Evolutionary conservation across 2,113 vertebrate genomes (phyloP).

Genomic region (Callionymus lyra): DNA sequence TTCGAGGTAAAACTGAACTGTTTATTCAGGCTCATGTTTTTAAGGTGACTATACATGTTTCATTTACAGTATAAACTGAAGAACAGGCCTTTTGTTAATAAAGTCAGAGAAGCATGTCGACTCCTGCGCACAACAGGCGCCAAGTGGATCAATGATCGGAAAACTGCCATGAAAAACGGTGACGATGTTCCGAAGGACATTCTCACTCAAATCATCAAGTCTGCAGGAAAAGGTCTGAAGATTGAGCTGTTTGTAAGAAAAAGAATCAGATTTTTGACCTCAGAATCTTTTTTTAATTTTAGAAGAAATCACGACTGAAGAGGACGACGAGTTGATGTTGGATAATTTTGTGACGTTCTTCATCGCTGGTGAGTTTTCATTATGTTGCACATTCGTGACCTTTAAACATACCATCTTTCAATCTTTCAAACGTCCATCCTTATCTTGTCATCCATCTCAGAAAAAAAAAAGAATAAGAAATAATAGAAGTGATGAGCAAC

Average conservation of each 20-base stretch:
- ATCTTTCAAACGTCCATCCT: background rate
- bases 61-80: slow-evolving; percentile 63
- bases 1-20: slow-evolving; percentile 48
- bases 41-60: too few species aligned
- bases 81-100: slow-evolving; percentile 62
- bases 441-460: background rate
- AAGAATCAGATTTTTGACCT: background rate
- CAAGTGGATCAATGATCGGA: slow-evolving; percentile 72
- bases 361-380: slow-evolving; percentile 73
- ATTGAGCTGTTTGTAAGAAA: background rate
- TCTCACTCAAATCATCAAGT: slow-evolving; percentile 82
- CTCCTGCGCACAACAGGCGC: slow-evolving; percentile 75
- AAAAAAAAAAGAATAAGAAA: too few species aligned
- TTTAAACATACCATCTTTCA: too few species aligned
- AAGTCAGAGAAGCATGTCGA: slow-evolving; percentile 63
- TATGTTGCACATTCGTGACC: too few species aligned
- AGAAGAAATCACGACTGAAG: slow-evolving; percentile 69
- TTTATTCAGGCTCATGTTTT: too few species aligned
- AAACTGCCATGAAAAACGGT: slow-evolving; percentile 62
- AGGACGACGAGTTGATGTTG: slow-evolving; percentile 76
- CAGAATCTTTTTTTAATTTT: slow-evolving; percentile 3
- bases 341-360: slow-evolving; percentile 93
- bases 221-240: slow-evolving; percentile 43
- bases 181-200: slow-evolving; percentile 76
- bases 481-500: background rate